These are phyloP conservation scores for Etheostoma nigrum DNA, from an alignment of 2,797 vertebrate genomes.

Conservation along the genomic window DNA sequence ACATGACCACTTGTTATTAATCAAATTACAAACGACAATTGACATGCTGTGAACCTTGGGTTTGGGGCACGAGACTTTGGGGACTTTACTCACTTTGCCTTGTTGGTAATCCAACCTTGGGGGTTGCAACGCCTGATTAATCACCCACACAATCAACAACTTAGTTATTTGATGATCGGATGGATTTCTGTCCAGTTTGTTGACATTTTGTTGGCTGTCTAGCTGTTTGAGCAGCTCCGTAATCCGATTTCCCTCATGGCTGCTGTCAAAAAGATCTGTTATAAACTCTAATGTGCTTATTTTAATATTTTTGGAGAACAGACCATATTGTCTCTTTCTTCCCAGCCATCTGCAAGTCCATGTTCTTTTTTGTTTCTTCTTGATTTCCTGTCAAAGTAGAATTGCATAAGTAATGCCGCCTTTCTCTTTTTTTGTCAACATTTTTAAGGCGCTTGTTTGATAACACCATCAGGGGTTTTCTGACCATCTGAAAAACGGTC, in stretches of 20 bases:
- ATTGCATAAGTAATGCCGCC: background rate
- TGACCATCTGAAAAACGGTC: background rate
- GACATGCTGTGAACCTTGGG: background rate
- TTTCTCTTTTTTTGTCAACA: background rate
- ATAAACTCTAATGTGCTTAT: background rate
- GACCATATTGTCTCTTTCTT: slow-evolving; percentile 1
- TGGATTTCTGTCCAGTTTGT: background rate
- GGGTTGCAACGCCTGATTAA: background rate
- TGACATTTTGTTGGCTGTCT: background rate
- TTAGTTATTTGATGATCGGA: background rate
- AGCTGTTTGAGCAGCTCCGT: too few relatives aligned
- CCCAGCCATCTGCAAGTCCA: slow-evolving; percentile 6
- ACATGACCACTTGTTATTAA: background rate
- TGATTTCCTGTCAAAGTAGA: slow-evolving; percentile 6
- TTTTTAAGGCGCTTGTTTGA: background rate
- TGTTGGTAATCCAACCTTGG: background rate
- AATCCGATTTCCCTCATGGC: too few relatives aligned
- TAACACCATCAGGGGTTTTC: background rate
- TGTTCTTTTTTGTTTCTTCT: background rate
- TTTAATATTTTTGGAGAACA: slow-evolving; percentile 6
- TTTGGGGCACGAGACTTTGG: background rate
- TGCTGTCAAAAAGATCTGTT: slow-evolving; percentile 7
- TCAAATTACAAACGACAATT: background rate
- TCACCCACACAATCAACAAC: background rate
- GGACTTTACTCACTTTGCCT: background rate